These are phyloP conservation scores for Microtus pennsylvanicus DNA, from an alignment of 2,113 vertebrate genomes.

Conservation along the genomic window DNA sequence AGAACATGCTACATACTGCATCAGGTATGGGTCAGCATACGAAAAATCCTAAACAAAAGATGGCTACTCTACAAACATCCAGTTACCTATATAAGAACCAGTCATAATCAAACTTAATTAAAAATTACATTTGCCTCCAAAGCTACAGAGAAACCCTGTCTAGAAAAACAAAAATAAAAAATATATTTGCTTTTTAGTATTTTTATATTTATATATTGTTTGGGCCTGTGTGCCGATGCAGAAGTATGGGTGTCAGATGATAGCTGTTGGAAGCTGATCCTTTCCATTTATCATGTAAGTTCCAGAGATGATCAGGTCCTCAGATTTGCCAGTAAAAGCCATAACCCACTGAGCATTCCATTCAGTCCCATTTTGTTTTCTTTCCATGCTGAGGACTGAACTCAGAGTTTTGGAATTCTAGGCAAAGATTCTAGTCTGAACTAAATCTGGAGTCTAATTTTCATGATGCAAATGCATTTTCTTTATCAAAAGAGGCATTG, in stretches of 20 bases:
- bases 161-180: background rate
- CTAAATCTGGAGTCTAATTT: background rate
- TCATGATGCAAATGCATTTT: background rate
- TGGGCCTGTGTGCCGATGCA: background rate
- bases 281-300: background rate
- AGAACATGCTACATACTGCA: background rate
- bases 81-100: background rate
- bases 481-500: constrained; percentile 19
- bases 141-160: no score
- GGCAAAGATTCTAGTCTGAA: background rate
- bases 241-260: no score
- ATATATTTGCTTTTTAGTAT: background rate
- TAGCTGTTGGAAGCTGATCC: no score
- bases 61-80: background rate
- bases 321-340: background rate
- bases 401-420: background rate
- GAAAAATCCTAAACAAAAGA: background rate
- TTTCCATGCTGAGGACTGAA: no score
- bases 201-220: background rate
- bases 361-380: background rate
- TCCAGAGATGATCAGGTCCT: background rate
- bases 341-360: background rate
- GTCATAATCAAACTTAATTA: background rate
- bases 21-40: background rate
- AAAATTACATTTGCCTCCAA: background rate